Base-by-base conservation (phyloP, 2,113 vertebrate genomes). In the Aldabrachelys gigantea region DNA sequence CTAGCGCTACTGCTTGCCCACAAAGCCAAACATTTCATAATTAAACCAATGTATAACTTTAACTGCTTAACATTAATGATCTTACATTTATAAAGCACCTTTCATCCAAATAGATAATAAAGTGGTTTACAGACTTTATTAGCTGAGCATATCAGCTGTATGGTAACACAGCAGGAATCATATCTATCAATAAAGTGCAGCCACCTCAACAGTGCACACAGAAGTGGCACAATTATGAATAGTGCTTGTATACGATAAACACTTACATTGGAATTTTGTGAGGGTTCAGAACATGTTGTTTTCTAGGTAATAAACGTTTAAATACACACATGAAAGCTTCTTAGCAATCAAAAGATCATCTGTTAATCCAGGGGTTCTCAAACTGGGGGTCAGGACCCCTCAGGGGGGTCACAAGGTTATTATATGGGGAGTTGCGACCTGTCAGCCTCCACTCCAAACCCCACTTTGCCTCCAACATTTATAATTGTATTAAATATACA, bases 171-270 rank as follows among this genome's bases (percentile, higher is more conserved):
- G 7, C 17, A 47, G 14, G 31, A 47, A 47, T 78, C 41, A 78
- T 10, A 78, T 76, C 9, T 21, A 76, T 78, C 75, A 78, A 27
- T 14, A 78, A 78, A 27, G 75, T 78, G 75, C 12, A 14, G 22
- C 12, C 12, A 47, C 41, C 21, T 78, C 25, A 78, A 47, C 41
- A 44, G 1, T 0, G 1, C 10, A 25, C 49, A 1, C 1, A 35
- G 31, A 72, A 38, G 75, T 47, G 41, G 22, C 0, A 31, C 10
- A 0, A 27, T 11, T 81, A 49, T 6, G 9, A 78, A 44, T 44
- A 14, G 75, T 47, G 25, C 44, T 76, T 76, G 41, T 44, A 35
- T 38, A 69, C 78, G 2, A 79, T 1, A 56, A 31, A 17, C 0
- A 11, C 9, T 31, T 7, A 4, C 2, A 5, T 31, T 2, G 13